Conservation (phyloP, 2,888 invertebrate genomes). For the Cartodere bifasciata region DNA sequence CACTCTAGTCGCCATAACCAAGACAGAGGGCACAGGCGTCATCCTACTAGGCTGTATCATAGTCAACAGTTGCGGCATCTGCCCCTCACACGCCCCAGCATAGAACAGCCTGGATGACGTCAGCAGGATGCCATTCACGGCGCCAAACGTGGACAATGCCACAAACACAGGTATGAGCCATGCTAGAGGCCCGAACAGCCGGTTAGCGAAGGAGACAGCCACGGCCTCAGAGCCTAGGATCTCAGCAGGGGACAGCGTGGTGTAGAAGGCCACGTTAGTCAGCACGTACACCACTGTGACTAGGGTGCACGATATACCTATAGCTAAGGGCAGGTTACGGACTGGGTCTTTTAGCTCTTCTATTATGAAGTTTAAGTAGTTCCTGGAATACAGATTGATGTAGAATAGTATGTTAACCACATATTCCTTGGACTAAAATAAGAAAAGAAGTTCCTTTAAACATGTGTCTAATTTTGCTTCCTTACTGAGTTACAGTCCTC, state of each 20-base stretch:
- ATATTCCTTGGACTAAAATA: too few relatives aligned
- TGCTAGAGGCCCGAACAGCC: slow-evolving; percentile 80
- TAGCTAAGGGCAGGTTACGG: slow-evolving; percentile 87
- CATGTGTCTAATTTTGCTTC: too few relatives aligned
- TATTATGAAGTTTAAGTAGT: slow-evolving; percentile 97
- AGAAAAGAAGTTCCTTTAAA: too few relatives aligned
- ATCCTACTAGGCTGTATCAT: slow-evolving; percentile 83
- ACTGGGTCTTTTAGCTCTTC: slow-evolving; percentile 97
- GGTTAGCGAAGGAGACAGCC: slow-evolving; percentile 93
- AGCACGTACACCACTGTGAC: slow-evolving; percentile 92
- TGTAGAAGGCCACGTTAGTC: slow-evolving; percentile 94
- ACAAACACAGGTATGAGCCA: slow-evolving; percentile 95
- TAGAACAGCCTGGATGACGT: slow-evolving; percentile 94
- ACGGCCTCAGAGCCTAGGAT: slow-evolving; percentile 90
- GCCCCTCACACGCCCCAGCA: slow-evolving; percentile 93
- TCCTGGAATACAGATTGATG: too few relatives aligned
- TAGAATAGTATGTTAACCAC: too few relatives aligned
- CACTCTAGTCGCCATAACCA: too few relatives aligned
- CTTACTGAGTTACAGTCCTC: too few relatives aligned
- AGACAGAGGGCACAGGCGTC: slow-evolving; percentile 91
- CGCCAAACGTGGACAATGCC: slow-evolving; percentile 90
- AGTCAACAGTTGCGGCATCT: slow-evolving; percentile 93
- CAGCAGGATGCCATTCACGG: slow-evolving; percentile 90
- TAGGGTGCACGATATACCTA: slow-evolving; percentile 86
- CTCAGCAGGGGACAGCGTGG: slow-evolving; percentile 82